Base-by-base conservation (phyloP, 2,888 invertebrate genomes). In the Dendrolimus houi region DNA sequence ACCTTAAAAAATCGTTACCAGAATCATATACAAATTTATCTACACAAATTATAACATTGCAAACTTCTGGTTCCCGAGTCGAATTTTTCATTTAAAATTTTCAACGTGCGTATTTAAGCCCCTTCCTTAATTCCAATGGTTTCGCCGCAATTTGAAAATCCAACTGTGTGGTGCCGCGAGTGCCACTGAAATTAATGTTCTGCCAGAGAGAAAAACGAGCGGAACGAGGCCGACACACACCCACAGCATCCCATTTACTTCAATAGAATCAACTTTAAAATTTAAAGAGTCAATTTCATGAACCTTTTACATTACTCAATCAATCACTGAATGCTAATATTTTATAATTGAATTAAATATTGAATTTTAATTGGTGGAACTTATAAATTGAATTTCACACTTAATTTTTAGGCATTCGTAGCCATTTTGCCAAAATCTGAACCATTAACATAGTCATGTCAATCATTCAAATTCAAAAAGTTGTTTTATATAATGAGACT, bases 161-260 rank as follows among this genome's bases (percentile, higher is more conserved):
- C 80, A 60, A 69, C 74, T 70, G 76, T 75, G 77, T 75, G 74
- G 77, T 78, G 76, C 81, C 77, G 75, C 67, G 80, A 82, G 88
- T 85, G 87, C 80, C 79, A 81, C 81, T 83, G 81, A 88, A 89
- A 88, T 88, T 86, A 88, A 89, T 89, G 87, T 85, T 81, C 86
- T 85, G 87, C 83, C 87, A 83, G 79, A 75, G 81, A 86, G 88
- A 88, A 87, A 89, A 89, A 89, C 86, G 88, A 85, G 79, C 81
- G 77, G 71, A 75, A 77, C 79, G 71, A 70, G 72, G 64, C 69
- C 66, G 63, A 62, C 70, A 69, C 70, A 68, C 71, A 75, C 74
- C 71, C 73, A 72, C 69, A 70, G 69, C 67, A 71, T 64, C 62
- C 67, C 67, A 66, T 75, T 72, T 67, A 68, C 67, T 79, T 72